A percentile compares a stretch with the other conserved stretches of the same genome.
Conservation (phyloP, 2,797 vertebrate species). For the Tapirus indicus region DNA sequence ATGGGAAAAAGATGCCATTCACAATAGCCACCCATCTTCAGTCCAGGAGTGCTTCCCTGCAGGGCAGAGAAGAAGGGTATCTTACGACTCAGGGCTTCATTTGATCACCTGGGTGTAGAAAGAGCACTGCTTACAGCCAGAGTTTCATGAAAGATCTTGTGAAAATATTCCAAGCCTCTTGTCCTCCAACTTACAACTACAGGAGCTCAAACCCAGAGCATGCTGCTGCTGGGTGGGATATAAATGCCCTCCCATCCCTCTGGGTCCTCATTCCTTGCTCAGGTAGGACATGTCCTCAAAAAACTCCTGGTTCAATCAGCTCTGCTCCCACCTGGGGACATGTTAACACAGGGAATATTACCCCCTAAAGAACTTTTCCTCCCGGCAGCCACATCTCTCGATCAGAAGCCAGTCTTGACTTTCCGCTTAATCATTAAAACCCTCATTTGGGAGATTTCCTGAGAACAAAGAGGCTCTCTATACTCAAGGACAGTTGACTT, state of each 20-base stretch:
- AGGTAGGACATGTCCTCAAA: background rate
- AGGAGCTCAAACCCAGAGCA: background rate
- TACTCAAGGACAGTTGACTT: conserved; percentile 36
- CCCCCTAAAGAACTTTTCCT: background rate
- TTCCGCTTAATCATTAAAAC: conserved; percentile 65
- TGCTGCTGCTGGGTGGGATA: background rate
- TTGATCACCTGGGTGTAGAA: background rate
- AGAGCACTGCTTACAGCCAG: background rate
- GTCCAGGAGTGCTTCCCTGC: background rate
- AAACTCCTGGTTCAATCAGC: background rate
- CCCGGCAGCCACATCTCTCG: background rate
- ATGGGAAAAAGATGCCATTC: background rate
- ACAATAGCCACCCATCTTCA: background rate
- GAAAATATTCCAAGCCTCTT: background rate
- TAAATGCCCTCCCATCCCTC: background rate
- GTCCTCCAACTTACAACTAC: background rate
- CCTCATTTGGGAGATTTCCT: conserved; percentile 31
- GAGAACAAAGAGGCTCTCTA: conserved; percentile 70
- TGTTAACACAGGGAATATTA: background rate
- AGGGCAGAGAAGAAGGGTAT: background rate
- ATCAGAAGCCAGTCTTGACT: conserved; percentile 32
- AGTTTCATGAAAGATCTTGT: background rate
- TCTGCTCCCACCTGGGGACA: background rate
- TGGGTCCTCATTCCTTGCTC: background rate
- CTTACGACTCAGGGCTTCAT: background rate